These are phyloP conservation scores for Psittacula cyanocephala DNA, from an alignment of 2,113 vertebrate genomes.

Conservation along the genomic window DNA sequence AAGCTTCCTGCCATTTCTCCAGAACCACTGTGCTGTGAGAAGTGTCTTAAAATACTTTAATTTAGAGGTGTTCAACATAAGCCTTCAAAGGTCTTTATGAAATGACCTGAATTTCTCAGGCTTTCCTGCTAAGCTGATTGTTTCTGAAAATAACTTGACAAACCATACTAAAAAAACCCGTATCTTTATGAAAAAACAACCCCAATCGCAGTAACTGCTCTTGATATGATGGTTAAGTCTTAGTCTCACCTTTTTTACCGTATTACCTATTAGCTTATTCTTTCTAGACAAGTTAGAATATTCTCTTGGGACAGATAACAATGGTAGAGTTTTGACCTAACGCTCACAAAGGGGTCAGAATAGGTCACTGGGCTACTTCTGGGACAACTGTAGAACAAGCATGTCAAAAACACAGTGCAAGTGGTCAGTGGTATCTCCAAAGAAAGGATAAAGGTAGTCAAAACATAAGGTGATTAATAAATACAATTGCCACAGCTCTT, in stretches of 20 bases:
- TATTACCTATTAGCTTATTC: background rate
- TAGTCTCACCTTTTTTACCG: background rate
- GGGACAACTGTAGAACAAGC: background rate
- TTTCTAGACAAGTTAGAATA: background rate
- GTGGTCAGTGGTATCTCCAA: background rate
- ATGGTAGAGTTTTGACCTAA: background rate
- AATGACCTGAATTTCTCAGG: background rate
- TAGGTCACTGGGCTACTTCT: background rate
- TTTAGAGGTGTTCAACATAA: background rate
- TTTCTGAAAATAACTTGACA: background rate
- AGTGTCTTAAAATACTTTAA: background rate
- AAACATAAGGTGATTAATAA: background rate
- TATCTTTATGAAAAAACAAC: background rate
- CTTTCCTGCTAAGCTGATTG: background rate
- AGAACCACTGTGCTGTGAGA: background rate
- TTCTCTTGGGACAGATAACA: background rate
- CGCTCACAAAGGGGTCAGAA: background rate
- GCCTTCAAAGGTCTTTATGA: background rate
- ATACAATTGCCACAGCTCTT: background rate
- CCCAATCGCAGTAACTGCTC: background rate
- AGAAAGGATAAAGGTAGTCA: background rate
- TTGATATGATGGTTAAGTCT: background rate
- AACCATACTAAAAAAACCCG: background rate
- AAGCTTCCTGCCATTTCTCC: background rate
- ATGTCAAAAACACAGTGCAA: background rate